Base-by-base conservation (phyloP, 2,888 invertebrate genomes). In the Hydriomena furcata region DNA sequence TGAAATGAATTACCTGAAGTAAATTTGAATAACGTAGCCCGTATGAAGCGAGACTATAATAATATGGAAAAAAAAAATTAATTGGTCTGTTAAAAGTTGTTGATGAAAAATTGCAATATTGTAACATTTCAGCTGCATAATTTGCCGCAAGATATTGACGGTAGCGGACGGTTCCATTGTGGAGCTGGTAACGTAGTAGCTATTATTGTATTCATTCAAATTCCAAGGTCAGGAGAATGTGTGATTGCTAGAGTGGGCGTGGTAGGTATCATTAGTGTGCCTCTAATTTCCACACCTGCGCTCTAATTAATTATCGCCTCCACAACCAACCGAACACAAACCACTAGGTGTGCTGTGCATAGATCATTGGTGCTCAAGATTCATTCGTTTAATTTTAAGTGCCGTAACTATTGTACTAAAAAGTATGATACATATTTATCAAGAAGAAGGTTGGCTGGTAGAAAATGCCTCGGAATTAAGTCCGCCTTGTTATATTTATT, bases 201-300 rank as follows among this genome's bases (percentile, higher is more conserved):
- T 32, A 17, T 32, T 5, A 32, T n/a, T 5, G 21, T 21, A 21
- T 5, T 35, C 20, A 5, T 45, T 20, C 7, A 43, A 38, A 32
- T 24, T n/a, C 8, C 44, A 35, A 25, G 36, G 27, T 7, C 5
- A 23, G 23, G 32, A 31, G 38, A 36, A 37, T 32, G 36, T 42
- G 51, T 44, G 44, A 45, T 47, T 31, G 11, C 35, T 43, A 35
- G 20, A 34, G 42, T 46, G 69, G 84, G 84, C 82, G 84, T 75
- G 82, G 73, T 63, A 52, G 30, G 21, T 47, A 71, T 81, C 83
- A 84, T 86, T 85, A 84, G 59, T 52, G 60, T 58, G 62, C 68
- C 77, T 76, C 73, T 82, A 78, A 81, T 79, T 71, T 79, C 73
- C 76, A 73, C 83, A 82, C 82, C 81, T 82, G 82, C 72, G 66